These are phyloP conservation scores for Gastrophryne carolinensis DNA, from an alignment of 2,797 vertebrate species.

Conservation along the genomic window DNA sequence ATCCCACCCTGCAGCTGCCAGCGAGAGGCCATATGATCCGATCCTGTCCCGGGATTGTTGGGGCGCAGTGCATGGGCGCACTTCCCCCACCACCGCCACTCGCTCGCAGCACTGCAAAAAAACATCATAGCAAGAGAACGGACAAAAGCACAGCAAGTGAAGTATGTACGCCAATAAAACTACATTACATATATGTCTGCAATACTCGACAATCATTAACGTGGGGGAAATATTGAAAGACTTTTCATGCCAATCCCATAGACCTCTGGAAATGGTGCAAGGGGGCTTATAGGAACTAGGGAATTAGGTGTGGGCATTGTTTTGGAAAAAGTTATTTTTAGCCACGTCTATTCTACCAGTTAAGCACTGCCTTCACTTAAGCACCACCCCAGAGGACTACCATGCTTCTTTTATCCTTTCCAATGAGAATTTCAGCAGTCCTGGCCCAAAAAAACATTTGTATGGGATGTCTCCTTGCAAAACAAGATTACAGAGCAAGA, in stretches of 20 bases:
- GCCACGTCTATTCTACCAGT: no score
- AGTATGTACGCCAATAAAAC: slow-evolving; percentile 30
- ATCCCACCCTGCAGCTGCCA: slow-evolving; percentile 52
- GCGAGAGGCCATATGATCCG: slow-evolving; percentile 50
- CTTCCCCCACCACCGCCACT: slow-evolving; percentile 43
- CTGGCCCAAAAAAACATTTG: no score
- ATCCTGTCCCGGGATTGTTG: slow-evolving; percentile 45
- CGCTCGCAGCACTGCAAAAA: slow-evolving; percentile 51
- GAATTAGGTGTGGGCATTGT: no score
- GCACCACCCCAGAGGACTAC: no score
- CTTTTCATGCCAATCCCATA: neutral
- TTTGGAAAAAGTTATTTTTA: no score
- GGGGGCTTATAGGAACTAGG: no score
- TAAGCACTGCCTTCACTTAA: no score
- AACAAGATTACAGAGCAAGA: no score
- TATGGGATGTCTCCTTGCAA: no score
- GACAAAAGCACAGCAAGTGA: slow-evolving; percentile 39
- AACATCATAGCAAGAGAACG: slow-evolving; percentile 51
- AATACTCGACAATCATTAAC: neutral
- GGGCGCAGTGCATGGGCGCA: slow-evolving; percentile 30
- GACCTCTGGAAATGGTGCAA: no score
- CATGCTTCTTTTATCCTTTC: no score
- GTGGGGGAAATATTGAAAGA: neutral
- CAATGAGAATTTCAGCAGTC: no score
- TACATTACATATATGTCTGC: slow-evolving; percentile 7